Conservation (phyloP, 2,113 vertebrate species). For the Dicrurus megarhynchus region DNA sequence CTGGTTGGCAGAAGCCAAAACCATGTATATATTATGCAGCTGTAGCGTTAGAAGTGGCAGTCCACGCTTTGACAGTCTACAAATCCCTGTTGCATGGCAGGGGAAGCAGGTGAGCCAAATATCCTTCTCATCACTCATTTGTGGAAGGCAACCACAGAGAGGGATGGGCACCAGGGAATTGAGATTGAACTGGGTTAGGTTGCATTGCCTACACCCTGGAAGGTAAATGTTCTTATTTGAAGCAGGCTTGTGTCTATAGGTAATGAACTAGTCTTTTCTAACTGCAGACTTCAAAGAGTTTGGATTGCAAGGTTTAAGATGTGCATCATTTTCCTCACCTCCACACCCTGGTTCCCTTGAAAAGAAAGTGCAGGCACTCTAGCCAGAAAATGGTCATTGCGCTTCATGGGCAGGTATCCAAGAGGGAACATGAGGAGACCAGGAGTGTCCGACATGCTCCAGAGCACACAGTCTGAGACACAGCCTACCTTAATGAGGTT, state of each 20-base stretch:
- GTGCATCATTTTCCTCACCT: background rate
- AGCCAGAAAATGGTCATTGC: background rate
- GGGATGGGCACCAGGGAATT: rapidly evolving
- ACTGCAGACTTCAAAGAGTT: background rate
- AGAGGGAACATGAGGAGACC: background rate
- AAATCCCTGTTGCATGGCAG: background rate
- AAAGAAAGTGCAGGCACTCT: background rate
- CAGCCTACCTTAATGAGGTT: background rate
- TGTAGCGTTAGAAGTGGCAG: background rate
- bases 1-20: background rate
- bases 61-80: background rate
- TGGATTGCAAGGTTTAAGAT: background rate
- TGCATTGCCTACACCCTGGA: background rate
- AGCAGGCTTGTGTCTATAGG: background rate
- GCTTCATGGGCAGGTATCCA: background rate
- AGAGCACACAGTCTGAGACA: background rate
- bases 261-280: background rate
- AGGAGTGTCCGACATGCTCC: background rate
- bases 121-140: background rate
- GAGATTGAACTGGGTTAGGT: background rate
- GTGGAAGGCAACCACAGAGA: background rate
- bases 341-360: background rate
- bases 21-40: background rate
- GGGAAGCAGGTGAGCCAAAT: background rate
- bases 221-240: background rate